A percentile compares a stretch with the other conserved stretches of the same genome.
Evolutionary conservation across 2,797 vertebrate species (phyloP).

Genomic region (Spheniscus humboldti): DNA sequence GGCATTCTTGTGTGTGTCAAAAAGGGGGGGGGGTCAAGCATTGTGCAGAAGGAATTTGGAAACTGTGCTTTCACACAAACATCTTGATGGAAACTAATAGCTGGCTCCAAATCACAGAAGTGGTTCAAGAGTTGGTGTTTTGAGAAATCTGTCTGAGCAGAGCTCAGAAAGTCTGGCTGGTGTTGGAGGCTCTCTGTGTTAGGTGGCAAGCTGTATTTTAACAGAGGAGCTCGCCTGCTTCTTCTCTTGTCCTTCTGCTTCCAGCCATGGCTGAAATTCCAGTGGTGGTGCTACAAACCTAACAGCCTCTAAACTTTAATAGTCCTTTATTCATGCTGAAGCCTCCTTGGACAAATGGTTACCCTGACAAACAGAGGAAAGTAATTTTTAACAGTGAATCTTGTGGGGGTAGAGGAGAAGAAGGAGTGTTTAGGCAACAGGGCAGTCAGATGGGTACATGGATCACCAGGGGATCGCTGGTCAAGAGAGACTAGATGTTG

Average conservation of each 20-base stretch:
- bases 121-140: not conserved
- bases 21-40: not conserved
- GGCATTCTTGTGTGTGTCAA: not conserved
- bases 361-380: not conserved
- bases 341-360: not conserved
- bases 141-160: not conserved
- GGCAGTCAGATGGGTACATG: too few relatives aligned
- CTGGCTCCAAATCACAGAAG: conserved; percentile 10
- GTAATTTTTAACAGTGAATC: not conserved
- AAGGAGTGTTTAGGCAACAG: not conserved
- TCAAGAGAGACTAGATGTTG: not conserved
- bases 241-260: not conserved
- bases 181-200: not conserved
- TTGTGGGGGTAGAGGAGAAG: not conserved
- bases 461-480: not conserved
- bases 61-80: conserved; percentile 9
- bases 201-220: not conserved
- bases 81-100: conserved; percentile 24
- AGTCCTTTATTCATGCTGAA: not conserved
- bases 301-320: not conserved
- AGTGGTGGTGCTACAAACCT: not conserved
- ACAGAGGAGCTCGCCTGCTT: not conserved
- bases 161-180: not conserved
- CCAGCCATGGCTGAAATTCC: not conserved
- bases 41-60: conserved; percentile 38